phyloP scores from a whole-genome alignment of 2,797 vertebrate species.

The Morelia viridis region DNA sequence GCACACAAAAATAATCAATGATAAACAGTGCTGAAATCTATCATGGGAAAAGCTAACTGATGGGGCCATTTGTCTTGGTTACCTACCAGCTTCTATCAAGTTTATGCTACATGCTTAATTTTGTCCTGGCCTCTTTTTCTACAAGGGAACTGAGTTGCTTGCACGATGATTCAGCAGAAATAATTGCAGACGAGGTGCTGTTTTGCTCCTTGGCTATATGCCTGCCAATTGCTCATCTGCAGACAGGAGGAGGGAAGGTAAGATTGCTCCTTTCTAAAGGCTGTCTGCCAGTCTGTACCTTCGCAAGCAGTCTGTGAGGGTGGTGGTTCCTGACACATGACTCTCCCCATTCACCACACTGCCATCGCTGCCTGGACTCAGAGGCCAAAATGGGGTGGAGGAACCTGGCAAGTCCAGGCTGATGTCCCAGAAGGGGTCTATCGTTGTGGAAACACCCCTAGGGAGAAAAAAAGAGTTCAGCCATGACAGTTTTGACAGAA shows the following conservation, averaged over 20 bases:
- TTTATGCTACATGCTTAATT: not conserved
- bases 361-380: constrained; percentile 93
- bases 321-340: constrained; percentile 90
- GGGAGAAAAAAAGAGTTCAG: not conserved
- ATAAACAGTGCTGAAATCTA: not conserved
- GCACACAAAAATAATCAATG: not conserved
- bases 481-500: not conserved
- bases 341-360: constrained; percentile 94
- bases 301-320: constrained; percentile 95
- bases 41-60: not conserved
- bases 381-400: constrained; percentile 96
- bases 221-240: constrained; percentile 14
- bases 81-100: not conserved
- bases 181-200: not conserved
- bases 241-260: not conserved
- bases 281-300: constrained; percentile 73
- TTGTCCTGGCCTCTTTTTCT: not conserved
- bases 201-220: not conserved
- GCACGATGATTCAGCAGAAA: constrained; percentile 3
- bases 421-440: constrained; percentile 99
- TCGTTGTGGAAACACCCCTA: constrained; percentile 97
- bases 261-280: fast-evolving
- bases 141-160: not conserved
- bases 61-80: constrained; percentile 4
- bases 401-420: constrained; percentile 96